These are phyloP conservation scores for Cremastinae sp. DNA, from an alignment of 2,888 invertebrate species.

Conservation along the genomic window DNA sequence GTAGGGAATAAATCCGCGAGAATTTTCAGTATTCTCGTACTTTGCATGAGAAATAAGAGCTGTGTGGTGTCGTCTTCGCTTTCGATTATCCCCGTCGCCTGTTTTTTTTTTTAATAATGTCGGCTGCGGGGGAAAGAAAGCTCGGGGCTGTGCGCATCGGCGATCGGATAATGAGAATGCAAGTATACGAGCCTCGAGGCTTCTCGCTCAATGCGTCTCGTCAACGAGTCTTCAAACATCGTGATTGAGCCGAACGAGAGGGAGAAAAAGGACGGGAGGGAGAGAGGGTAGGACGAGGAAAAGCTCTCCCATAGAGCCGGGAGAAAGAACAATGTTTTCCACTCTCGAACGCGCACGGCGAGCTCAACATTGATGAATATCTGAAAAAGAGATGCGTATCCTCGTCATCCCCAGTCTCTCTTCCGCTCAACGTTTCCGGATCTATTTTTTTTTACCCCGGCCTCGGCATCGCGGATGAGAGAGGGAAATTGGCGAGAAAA, in stretches of 20 bases:
- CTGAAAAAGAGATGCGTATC: conserved; percentile 6
- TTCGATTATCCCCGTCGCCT: neutral
- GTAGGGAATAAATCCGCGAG: conserved; percentile 25
- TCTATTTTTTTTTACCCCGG: conserved; percentile 22
- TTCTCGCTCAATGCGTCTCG: conserved; percentile 8
- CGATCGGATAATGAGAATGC: conserved; percentile 52
- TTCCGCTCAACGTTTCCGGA: conserved; percentile 3
- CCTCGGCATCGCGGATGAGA: neutral
- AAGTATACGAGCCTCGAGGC: neutral
- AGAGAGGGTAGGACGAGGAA: neutral
- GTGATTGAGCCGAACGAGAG: conserved; percentile 32
- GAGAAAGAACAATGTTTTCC: conserved; percentile 43
- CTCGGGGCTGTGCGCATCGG: conserved; percentile 16
- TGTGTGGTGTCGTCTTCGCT: neutral
- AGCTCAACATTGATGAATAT: conserved; percentile 34
- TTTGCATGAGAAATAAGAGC: neutral
- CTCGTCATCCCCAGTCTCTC: neutral
- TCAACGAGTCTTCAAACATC: conserved; percentile 16
- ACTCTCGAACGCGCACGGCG: conserved; percentile 26
- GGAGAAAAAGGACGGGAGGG: conserved; percentile 17
- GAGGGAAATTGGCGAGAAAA: too few relatives aligned
- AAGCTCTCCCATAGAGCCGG: conserved; percentile 2
- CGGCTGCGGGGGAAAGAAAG: conserved; percentile 25
- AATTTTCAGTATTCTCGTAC: too few relatives aligned
- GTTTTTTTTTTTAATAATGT: conserved; percentile 29